These are phyloP conservation scores for Linepithema humile DNA, from an alignment of 1,140 invertebrate species.

Conservation along the genomic window DNA sequence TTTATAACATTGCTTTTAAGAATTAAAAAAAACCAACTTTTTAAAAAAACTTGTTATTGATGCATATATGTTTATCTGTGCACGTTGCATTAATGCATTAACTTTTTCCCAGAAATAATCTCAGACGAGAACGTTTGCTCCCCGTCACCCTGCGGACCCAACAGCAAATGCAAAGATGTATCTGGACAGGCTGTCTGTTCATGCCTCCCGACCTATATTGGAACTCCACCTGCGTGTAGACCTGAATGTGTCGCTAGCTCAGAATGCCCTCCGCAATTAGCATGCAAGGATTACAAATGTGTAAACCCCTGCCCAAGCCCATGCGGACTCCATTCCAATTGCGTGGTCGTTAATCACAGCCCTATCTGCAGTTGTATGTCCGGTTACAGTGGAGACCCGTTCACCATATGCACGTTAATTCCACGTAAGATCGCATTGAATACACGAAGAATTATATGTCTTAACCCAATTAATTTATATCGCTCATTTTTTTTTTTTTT, in stretches of 20 bases:
- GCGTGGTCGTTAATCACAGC: constrained; percentile 86
- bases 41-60: background rate
- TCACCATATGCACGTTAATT: constrained; percentile 82
- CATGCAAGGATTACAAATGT: constrained; percentile 86
- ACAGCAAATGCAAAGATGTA: constrained; percentile 86
- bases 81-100: constrained; percentile 23
- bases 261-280: constrained; percentile 86
- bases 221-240: constrained; percentile 85
- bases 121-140: constrained; percentile 85
- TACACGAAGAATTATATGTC: background rate
- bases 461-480: background rate
- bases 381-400: constrained; percentile 86
- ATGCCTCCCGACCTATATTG: constrained; percentile 85
- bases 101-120: constrained; percentile 41
- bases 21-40: too few species aligned
- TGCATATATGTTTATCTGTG: background rate
- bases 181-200: constrained; percentile 85
- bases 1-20: background rate
- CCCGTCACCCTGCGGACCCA: constrained; percentile 90
- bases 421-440: constrained; percentile 63
- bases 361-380: constrained; percentile 85
- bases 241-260: constrained; percentile 85
- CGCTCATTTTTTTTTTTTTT: background rate
- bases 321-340: constrained; percentile 87
- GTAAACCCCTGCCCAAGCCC: constrained; percentile 86